Conservation (phyloP, 2,888 invertebrate genomes). For the Patella caerulea region DNA sequence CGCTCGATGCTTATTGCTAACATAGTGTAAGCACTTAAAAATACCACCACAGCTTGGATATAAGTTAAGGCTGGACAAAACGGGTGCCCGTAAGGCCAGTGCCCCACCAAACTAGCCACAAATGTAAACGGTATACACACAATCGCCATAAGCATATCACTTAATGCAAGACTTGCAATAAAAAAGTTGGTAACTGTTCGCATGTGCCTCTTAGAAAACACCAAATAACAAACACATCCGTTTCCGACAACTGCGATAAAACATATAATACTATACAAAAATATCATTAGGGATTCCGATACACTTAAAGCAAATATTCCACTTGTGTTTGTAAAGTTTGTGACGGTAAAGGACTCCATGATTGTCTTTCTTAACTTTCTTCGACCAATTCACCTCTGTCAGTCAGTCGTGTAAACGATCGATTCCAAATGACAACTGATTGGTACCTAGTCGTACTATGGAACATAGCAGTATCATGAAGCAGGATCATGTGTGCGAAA, state of each 20-base stretch:
- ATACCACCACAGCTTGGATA: constrained; percentile 75
- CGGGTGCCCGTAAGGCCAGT: constrained; percentile 90
- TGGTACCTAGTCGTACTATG: too few relatives aligned
- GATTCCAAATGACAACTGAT: too few relatives aligned
- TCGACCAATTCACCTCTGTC: too few relatives aligned
- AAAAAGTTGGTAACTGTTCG: constrained; percentile 88
- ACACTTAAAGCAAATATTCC: neutral
- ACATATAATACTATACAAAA: constrained; percentile 30
- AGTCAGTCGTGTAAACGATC: too few relatives aligned
- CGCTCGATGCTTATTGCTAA: constrained; percentile 92
- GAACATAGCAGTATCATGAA: too few relatives aligned
- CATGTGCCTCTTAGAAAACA: constrained; percentile 83
- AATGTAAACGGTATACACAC: constrained; percentile 75
- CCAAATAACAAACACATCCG: constrained; percentile 36
- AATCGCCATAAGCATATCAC: constrained; percentile 71
- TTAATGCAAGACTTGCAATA: constrained; percentile 70
- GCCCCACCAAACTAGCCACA: constrained; percentile 82
- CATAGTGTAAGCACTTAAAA: constrained; percentile 88
- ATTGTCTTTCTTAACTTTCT: too few relatives aligned
- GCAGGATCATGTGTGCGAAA: too few relatives aligned
- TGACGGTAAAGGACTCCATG: too few relatives aligned
- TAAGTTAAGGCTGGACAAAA: constrained; percentile 88
- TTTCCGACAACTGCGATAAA: constrained; percentile 37
- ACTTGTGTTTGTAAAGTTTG: neutral
- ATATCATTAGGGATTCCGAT: constrained; percentile 6